Evolutionary conservation across 2,797 vertebrate genomes (phyloP), one percentile per base, ranked within the genome.

Genomic region (Parauchenoglanis punctatus): DNA sequence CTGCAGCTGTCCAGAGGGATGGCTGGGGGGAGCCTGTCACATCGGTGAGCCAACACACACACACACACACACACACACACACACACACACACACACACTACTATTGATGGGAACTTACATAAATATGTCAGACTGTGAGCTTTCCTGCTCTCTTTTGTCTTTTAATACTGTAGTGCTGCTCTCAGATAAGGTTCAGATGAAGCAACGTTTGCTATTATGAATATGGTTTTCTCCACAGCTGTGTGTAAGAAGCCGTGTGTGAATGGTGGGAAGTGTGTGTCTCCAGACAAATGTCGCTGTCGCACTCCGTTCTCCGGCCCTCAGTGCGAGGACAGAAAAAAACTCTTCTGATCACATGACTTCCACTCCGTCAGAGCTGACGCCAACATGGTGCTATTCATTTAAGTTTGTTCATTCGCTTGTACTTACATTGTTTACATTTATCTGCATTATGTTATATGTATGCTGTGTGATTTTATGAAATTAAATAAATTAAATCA

Each of bases 1-100:
- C 94, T 97, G 97, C 93, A 97, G 96, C 95, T 98, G 97, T 94
- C 94, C 90, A 1, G 96, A 96, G 67, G 97, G 96, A 87, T 97
- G 97, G 96, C 89, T 97, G 2, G 96, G 97, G 5, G 96, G 96
- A 17, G 96, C 96, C 61, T 97, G 96, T 89, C 96, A 97, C 88
- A 95, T 94, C 20, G 96, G 97, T 97, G 93, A 94, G 93, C 61
- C 61, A 67, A 82, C 67, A 40, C 6, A 77, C 73, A 52, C 46
- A 77, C 72, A 73, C 72, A 49, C 44, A n/a, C 40, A 28, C 49
- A 54, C 49, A 77, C 49, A 54, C 72, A 75, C 25, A 81, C 81
- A 83, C 15, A 77, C 44, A 8, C 52, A 6, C 56, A 76, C 40
- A 35, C 67, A 40, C 6, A 77, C 56, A 76, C 46, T 75, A 10